Evolutionary conservation across 2,888 invertebrate species (phyloP).

Genomic region (Electrophaes corylata): DNA sequence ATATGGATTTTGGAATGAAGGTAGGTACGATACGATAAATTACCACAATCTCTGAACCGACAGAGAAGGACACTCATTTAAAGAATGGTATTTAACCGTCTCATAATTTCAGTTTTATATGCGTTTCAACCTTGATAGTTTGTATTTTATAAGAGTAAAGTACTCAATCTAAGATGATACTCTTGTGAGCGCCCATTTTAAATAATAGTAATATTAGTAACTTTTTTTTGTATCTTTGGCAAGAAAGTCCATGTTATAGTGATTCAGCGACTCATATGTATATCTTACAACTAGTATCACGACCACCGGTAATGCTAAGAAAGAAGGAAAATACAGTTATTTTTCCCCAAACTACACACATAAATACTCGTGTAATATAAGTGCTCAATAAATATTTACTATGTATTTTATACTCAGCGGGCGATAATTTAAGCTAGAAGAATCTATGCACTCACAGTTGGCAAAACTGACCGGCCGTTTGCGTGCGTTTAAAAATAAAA

Average conservation of each 20-base stretch:
- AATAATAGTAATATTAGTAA: not conserved
- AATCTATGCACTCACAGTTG: too few species aligned
- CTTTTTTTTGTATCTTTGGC: not conserved
- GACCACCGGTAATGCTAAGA: not conserved
- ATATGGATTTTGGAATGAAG: not conserved
- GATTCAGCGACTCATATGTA: not conserved
- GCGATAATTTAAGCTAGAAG: too few species aligned
- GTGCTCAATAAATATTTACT: too few species aligned
- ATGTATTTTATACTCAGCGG: too few species aligned
- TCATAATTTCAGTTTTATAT: not conserved
- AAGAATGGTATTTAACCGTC: not conserved
- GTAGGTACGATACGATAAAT: not conserved
- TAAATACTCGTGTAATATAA: too few species aligned
- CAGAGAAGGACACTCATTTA: not conserved
- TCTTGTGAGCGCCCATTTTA: not conserved
- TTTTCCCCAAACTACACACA: too few species aligned
- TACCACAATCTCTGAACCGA: not conserved
- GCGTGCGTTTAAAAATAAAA: too few species aligned
- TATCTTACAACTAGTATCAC: not conserved
- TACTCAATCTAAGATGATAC: not conserved
- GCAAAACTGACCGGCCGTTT: too few species aligned
- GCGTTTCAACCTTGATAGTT: not conserved
- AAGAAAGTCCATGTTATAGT: not conserved
- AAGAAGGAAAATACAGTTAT: too few species aligned
- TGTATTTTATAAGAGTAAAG: not conserved